These are phyloP conservation scores for Aythya baeri DNA, from an alignment of 2,113 vertebrate genomes.

Conservation along the genomic window DNA sequence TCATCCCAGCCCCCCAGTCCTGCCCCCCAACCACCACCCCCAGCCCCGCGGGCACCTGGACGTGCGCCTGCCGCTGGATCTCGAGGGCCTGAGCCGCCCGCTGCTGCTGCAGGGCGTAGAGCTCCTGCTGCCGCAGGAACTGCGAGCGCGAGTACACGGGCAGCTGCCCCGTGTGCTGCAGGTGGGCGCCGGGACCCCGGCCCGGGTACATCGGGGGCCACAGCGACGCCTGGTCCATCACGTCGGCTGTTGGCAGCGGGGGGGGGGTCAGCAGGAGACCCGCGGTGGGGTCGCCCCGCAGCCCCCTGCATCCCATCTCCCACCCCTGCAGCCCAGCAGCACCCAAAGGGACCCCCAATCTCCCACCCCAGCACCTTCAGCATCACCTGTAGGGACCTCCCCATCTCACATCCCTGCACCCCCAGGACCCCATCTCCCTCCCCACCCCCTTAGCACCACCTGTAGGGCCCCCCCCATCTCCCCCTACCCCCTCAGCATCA, in stretches of 20 bases:
- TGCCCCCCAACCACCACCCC: neutral
- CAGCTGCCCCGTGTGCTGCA: constrained; percentile 92
- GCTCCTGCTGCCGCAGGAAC: constrained; percentile 95
- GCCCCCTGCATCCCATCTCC: neutral
- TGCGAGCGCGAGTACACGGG: constrained; percentile 90
- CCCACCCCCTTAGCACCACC: neutral
- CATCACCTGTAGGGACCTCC: too few relatives aligned
- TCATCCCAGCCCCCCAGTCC: neutral
- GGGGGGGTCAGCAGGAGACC: neutral
- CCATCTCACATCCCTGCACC: too few relatives aligned
- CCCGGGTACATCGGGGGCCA: constrained; percentile 94
- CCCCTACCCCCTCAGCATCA: too few relatives aligned
- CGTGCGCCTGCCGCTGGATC: constrained; percentile 72
- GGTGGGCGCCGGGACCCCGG: constrained; percentile 89
- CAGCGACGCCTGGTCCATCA: constrained; percentile 95
- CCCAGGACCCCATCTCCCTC: too few relatives aligned
- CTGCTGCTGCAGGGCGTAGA: constrained; percentile 92
- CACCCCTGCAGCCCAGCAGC: neutral
- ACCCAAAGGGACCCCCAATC: too few relatives aligned
- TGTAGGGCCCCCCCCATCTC: neutral
- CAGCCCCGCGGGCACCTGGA: constrained; percentile 13
- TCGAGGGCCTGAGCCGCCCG: constrained; percentile 79
- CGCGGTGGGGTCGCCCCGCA: neutral
- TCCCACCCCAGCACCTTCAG: neutral
- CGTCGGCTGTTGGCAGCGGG: constrained; percentile 77